Percentiles rank a stretch among this genome's conserved stretches.
phyloP scores from a whole-genome alignment of 2,888 invertebrate genomes.

The Linnaemya vulpina region DNA sequence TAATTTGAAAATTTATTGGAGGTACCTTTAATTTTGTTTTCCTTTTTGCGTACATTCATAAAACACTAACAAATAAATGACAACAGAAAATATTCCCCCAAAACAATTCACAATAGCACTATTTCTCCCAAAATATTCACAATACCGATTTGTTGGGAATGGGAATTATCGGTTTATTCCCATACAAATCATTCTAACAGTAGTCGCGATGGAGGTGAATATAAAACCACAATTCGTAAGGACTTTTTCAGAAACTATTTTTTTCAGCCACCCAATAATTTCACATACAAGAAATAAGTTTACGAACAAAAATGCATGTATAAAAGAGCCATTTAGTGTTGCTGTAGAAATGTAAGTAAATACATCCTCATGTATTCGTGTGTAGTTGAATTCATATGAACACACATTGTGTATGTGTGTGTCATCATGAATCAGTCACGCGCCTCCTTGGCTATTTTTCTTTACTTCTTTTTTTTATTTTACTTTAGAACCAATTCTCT shows the following conservation, averaged over 20 bases:
- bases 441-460: conserved; percentile 56
- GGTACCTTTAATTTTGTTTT: too few species aligned
- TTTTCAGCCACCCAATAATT: neutral
- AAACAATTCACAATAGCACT: too few species aligned
- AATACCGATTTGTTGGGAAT: too few species aligned
- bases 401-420: neutral
- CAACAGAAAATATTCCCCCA: too few species aligned
- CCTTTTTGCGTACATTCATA: too few species aligned
- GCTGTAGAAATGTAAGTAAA: conserved; percentile 1
- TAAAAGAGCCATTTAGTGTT: conserved; percentile 31
- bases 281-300: neutral
- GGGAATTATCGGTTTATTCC: too few species aligned
- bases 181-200: too few species aligned
- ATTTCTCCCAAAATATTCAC: too few species aligned
- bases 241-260: neutral
- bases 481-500: conserved; percentile 12
- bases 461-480: conserved; percentile 22
- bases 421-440: conserved; percentile 71
- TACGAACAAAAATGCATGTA: conserved; percentile 21
- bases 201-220: too few species aligned
- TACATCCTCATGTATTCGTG: neutral
- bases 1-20: too few species aligned
- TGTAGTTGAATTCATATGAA: neutral
- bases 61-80: too few species aligned
- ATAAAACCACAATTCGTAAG: neutral